Evolutionary conservation across 2,797 vertebrate genomes (phyloP).

Genomic region (Rhinella marina): DNA sequence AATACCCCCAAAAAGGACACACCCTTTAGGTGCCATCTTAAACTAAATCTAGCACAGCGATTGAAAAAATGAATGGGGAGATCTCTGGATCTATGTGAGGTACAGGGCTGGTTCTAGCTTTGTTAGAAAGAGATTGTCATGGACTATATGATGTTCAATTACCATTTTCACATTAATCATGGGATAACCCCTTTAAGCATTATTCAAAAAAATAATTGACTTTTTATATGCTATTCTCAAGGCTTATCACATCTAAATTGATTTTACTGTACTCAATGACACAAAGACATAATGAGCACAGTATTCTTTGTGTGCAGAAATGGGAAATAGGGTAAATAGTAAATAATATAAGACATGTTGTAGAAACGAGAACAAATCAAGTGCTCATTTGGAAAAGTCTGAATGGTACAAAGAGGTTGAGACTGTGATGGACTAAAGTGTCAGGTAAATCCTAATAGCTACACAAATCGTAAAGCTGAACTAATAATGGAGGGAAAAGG

Average conservation of each 20-base stretch:
- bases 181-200: too few species aligned
- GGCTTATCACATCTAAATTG: constrained; percentile 17
- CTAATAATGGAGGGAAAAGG: not conserved
- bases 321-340: constrained; percentile 22
- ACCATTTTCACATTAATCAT: too few species aligned
- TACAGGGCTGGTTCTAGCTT: too few species aligned
- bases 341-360: constrained; percentile 29
- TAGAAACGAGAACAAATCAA: constrained; percentile 21
- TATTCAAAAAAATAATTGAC: not conserved
- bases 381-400: constrained; percentile 9
- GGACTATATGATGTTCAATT: too few species aligned
- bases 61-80: too few species aligned
- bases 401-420: constrained; percentile 6
- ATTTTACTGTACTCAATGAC: constrained; percentile 6
- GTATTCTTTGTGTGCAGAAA: not conserved
- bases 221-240: not conserved
- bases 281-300: constrained; percentile 13
- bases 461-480: not conserved
- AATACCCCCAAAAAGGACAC: too few species aligned
- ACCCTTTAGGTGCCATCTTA: too few species aligned
- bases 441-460: constrained; percentile 1
- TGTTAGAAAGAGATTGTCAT: too few species aligned
- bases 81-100: too few species aligned
- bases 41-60: too few species aligned
- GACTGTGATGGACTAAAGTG: not conserved